A percentile compares a stretch with the other conserved stretches of the same genome.
phyloP scores from a whole-genome alignment of 2,113 vertebrate species.

The Emydocephalus ijimae region DNA sequence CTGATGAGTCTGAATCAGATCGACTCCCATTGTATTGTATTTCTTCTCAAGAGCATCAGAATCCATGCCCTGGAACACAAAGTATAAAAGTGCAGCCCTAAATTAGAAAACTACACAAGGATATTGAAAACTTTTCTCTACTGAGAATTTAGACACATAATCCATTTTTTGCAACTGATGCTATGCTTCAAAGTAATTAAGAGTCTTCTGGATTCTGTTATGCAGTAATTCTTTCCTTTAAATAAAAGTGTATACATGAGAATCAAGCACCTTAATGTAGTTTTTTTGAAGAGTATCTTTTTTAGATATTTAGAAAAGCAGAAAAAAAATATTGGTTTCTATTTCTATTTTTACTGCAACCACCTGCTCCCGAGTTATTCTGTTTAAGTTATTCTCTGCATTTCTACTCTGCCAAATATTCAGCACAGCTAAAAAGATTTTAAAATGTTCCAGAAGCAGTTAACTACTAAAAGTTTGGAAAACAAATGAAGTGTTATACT shows the following conservation, averaged over 20 bases:
- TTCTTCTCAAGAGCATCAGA: slow-evolving; percentile 88
- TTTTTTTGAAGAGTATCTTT: background rate
- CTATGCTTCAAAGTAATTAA: background rate
- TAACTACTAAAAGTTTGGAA: background rate
- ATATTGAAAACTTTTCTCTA: background rate
- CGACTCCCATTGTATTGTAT: slow-evolving; percentile 88
- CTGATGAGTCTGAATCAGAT: slow-evolving; percentile 85
- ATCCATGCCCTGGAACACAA: slow-evolving; percentile 82
- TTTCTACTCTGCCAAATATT: background rate
- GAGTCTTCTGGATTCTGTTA: background rate
- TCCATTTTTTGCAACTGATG: background rate
- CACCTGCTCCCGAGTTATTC: background rate
- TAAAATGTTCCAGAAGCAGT: background rate
- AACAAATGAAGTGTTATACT: background rate
- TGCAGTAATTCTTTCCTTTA: background rate
- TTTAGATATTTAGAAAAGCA: background rate
- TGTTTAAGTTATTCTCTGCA: background rate
- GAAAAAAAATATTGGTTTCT: background rate
- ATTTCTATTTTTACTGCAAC: background rate
- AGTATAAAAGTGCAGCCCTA: slow-evolving; percentile 8
- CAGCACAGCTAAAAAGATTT: background rate
- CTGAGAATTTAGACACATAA: background rate
- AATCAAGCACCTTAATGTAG: background rate
- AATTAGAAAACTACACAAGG: slow-evolving; percentile 5
- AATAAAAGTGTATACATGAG: background rate